Evolutionary conservation across 30 jellyfish, hydroid and myxozoan genomes (phyloP).

Genomic region (Cassiopea andromeda): DNA sequence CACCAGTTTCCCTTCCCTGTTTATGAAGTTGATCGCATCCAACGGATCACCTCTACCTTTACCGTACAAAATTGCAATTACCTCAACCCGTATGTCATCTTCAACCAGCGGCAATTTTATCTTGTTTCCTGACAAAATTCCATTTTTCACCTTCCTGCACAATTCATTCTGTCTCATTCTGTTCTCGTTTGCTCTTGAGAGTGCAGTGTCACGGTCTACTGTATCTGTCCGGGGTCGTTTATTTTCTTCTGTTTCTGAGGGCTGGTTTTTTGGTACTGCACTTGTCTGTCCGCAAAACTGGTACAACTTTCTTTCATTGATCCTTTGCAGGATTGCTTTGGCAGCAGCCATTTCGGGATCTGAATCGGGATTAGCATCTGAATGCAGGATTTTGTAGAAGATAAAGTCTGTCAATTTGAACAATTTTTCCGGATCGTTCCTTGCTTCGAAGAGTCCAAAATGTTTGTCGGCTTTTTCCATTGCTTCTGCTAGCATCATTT

Average conservation of each 20-base stretch:
- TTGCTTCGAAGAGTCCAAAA: constrained; percentile 18
- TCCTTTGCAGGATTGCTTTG: constrained; percentile 13
- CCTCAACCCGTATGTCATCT: constrained; percentile 39
- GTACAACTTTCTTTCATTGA: constrained; percentile 31
- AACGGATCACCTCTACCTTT: constrained; percentile 33
- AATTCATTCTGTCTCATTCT: neutral
- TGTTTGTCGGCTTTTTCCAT: constrained; percentile 11
- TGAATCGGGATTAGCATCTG: constrained; percentile 12
- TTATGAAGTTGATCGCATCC: constrained; percentile 44
- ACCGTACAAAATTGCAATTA: constrained; percentile 27
- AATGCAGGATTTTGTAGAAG: constrained; percentile 21
- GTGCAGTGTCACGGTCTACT: neutral
- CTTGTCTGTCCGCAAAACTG: constrained; percentile 63
- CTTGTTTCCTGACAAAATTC: neutral
- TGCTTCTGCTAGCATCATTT: constrained; percentile 70
- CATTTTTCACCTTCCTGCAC: constrained; percentile 2
- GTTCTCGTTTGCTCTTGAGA: neutral
- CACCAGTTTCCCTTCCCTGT: constrained; percentile 37
- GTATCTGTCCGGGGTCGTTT: neutral
- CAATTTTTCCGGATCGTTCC: constrained; percentile 18
- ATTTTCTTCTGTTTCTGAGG: neutral
- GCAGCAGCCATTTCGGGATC: constrained; percentile 25
- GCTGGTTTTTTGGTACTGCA: neutral
- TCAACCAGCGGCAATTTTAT: neutral
- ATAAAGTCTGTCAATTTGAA: constrained; percentile 20